Conservation (phyloP, 2,797 vertebrate species). For the Emys orbicularis region DNA sequence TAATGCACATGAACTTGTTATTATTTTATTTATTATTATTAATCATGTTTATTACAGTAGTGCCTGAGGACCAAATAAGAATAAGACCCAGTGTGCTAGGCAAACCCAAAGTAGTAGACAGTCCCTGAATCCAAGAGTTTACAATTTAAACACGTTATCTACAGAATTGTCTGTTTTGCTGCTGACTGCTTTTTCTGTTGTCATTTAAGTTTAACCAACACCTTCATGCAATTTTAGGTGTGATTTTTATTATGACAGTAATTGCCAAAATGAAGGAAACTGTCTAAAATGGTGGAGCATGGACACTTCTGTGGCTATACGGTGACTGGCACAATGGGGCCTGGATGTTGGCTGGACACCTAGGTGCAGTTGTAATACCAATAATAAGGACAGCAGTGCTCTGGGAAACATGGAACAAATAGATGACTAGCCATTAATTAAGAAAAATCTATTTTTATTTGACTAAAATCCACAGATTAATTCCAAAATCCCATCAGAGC, state of each 20-base stretch:
- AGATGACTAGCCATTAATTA: constrained; percentile 4
- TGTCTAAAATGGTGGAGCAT: not conserved
- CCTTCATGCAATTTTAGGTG: constrained; percentile 4
- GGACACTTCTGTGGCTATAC: not conserved
- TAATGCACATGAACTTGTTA: not conserved
- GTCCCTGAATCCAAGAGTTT: not conserved
- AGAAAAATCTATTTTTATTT: constrained; percentile 32
- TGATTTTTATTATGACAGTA: not conserved
- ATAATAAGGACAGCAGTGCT: not conserved
- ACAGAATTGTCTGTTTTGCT: not conserved
- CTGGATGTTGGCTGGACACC: not conserved
- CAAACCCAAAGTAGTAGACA: not conserved
- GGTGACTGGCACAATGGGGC: not conserved
- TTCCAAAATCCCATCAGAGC: constrained; percentile 32
- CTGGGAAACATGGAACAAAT: not conserved
- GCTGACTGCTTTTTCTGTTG: constrained; percentile 10
- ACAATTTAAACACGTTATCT: not conserved
- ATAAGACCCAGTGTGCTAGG: not conserved
- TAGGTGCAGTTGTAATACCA: not conserved
- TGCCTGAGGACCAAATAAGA: not conserved
- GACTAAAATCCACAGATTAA: constrained; percentile 2
- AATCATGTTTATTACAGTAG: not conserved
- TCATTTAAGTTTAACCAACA: constrained; percentile 22
- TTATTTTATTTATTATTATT: not conserved
- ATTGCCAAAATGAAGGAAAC: constrained; percentile 51